Evolutionary conservation across 1,140 invertebrate genomes (phyloP).

Genomic region (Condylostylus longicornis): DNA sequence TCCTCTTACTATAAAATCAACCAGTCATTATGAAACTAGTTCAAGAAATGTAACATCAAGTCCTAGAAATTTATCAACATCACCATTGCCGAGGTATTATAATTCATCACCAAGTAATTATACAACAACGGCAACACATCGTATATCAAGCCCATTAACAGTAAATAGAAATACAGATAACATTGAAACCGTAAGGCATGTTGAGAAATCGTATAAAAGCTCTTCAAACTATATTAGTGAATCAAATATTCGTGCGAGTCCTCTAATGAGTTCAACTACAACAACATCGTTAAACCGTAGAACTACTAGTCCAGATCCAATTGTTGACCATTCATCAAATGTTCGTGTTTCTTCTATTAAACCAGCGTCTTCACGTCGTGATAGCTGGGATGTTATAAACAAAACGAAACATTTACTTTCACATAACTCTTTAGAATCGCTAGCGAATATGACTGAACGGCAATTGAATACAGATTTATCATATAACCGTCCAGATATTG

Average conservation of each 20-base stretch:
- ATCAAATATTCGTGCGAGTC: slow-evolving; percentile 25
- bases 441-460: slow-evolving; percentile 46
- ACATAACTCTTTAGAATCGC: slow-evolving; percentile 45
- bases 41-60: slow-evolving; percentile 21
- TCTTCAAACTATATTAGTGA: slow-evolving; percentile 25
- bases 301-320: slow-evolving; percentile 33
- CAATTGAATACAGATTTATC: slow-evolving; percentile 36
- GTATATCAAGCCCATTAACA: slow-evolving; percentile 27
- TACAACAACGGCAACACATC: slow-evolving; percentile 25
- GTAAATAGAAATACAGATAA: slow-evolving; percentile 9
- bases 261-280: slow-evolving; percentile 17
- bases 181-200: slow-evolving; percentile 19
- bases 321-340: slow-evolving; percentile 51
- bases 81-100: slow-evolving; percentile 20
- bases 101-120: slow-evolving; percentile 26
- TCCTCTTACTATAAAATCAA: slow-evolving; percentile 27
- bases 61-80: slow-evolving; percentile 24
- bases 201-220: slow-evolving; percentile 29
- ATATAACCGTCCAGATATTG: slow-evolving; percentile 30
- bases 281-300: slow-evolving; percentile 23
- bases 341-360: slow-evolving; percentile 52
- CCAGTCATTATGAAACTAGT: slow-evolving; percentile 22
- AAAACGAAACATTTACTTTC: slow-evolving; percentile 59
- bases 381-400: slow-evolving; percentile 68
- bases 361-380: slow-evolving; percentile 42